Conservation (phyloP, 1,140 invertebrate species). For the Drosophila navojoa region DNA sequence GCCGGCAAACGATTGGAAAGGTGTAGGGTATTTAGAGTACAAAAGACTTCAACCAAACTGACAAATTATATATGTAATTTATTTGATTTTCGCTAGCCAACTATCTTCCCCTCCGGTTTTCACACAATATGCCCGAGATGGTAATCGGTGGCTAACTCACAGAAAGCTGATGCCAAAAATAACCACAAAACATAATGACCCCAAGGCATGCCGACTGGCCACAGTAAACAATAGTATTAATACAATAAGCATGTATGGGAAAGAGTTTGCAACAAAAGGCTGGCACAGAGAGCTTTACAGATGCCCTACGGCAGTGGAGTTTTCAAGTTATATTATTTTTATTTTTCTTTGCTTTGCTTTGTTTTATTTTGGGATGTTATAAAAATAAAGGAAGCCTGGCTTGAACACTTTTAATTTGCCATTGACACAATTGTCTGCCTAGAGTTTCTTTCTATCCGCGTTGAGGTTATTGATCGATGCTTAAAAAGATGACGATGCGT, state of each 20-base stretch:
- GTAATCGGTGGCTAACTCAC: conserved; percentile 22
- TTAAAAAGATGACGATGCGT: too few relatives aligned
- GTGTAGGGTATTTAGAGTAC: not conserved
- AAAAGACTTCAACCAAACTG: conserved; percentile 6
- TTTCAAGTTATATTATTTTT: not conserved
- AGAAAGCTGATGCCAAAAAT: conserved; percentile 25
- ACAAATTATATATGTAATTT: conserved; percentile 6
- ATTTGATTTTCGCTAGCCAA: conserved; percentile 1
- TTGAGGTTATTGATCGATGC: not conserved
- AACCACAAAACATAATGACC: conserved; percentile 8
- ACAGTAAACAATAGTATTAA: conserved; percentile 27
- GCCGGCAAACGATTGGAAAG: not conserved
- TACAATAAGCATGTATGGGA: conserved; percentile 20
- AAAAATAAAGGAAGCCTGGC: not conserved
- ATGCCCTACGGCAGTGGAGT: conserved; percentile 20
- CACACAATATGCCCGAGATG: not conserved
- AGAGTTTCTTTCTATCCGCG: not conserved
- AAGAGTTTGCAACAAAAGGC: conserved; percentile 23
- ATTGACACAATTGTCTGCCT: not conserved
- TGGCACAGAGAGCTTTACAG: conserved; percentile 16
- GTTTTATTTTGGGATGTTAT: not conserved
- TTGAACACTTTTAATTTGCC: not conserved
- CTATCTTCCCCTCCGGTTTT: not conserved
- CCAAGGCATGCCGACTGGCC: conserved; percentile 10
- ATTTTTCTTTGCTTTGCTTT: not conserved